phyloP scores from a whole-genome alignment of 2,797 vertebrate species.

The Hyperoplus immaculatus region DNA sequence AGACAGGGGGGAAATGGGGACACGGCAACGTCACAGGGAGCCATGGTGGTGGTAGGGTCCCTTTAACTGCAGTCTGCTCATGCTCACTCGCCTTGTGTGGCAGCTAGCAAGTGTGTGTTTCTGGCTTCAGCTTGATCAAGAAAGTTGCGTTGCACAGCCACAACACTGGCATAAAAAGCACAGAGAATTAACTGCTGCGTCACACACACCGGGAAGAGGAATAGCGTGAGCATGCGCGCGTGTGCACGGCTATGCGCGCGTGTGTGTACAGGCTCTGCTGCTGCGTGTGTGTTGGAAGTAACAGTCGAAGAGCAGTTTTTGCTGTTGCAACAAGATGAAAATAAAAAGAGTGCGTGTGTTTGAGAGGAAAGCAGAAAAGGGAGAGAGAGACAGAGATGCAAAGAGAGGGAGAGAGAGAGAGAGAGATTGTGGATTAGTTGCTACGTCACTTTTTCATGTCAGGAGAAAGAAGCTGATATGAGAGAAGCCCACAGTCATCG shows the following conservation, averaged over 20 bases:
- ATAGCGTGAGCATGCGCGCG: conserved; percentile 59
- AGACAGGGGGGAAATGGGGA: conserved; percentile 73
- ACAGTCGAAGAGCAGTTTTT: conserved; percentile 89
- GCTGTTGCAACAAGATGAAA: conserved; percentile 87
- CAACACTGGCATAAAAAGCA: conserved; percentile 86
- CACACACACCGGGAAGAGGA: conserved; percentile 90
- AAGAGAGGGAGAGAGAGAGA: conserved; percentile 72
- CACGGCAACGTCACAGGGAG: conserved; percentile 63
- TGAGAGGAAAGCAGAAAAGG: conserved; percentile 70
- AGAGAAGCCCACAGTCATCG: conserved; percentile 83
- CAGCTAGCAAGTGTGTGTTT: conserved; percentile 74
- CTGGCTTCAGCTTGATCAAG: conserved; percentile 87
- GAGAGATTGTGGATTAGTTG: conserved; percentile 86
- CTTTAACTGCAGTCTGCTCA: conserved; percentile 78
- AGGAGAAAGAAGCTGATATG: conserved; percentile 86
- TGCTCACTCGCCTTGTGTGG: conserved; percentile 62
- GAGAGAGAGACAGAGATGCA: conserved; percentile 58
- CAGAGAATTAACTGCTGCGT: conserved; percentile 99
- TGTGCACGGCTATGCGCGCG: conserved; percentile 51
- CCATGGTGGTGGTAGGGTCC: conserved; percentile 55
- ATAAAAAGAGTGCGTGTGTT: conserved; percentile 74
- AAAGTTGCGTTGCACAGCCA: conserved; percentile 88
- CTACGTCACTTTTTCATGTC: conserved; percentile 91
- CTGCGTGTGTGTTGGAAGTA: conserved; percentile 77
- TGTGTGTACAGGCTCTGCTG: conserved; percentile 61